Conservation (phyloP, 2,797 vertebrate genomes). For the Rhinogobio ventralis region DNA sequence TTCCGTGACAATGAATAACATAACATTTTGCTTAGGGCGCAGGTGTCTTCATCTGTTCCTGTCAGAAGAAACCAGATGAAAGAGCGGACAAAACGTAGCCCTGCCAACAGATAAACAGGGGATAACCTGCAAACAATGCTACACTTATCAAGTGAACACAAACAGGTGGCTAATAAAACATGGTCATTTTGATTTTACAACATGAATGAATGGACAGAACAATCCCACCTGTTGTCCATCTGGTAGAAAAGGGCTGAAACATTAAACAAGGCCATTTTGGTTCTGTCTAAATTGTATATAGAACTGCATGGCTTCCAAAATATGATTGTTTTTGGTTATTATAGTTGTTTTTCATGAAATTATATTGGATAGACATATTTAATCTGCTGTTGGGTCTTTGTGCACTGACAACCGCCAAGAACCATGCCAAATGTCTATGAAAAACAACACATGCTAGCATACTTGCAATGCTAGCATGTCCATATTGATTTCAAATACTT, state of each 20-base stretch:
- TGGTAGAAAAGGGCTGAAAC: constrained; percentile 4
- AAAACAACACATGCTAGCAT: not conserved
- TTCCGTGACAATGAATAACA: not conserved
- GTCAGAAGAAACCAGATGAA: constrained; percentile 9
- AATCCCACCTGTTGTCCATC: constrained; percentile 37
- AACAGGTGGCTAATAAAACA: constrained; percentile 27
- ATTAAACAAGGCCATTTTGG: not conserved
- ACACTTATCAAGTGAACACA: not conserved
- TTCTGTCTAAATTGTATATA: constrained; percentile 29
- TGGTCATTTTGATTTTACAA: not conserved
- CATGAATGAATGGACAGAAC: not conserved
- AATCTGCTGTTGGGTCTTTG: not conserved
- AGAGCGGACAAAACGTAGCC: not conserved
- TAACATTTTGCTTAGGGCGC: constrained; percentile 9
- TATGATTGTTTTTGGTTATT: not conserved
- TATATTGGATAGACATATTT: not conserved
- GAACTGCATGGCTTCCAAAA: constrained; percentile 6
- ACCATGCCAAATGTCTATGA: not conserved
- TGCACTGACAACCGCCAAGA: not conserved
- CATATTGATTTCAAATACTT: not conserved
- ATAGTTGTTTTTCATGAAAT: constrained; percentile 1
- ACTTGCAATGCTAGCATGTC: not conserved
- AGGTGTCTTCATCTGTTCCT: not conserved
- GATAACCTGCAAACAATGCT: constrained; percentile 18
- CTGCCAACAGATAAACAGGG: constrained; percentile 6